Evolutionary conservation across 1,140 invertebrate species (phyloP).

Genomic region (Ctenoplectra terminalis): DNA sequence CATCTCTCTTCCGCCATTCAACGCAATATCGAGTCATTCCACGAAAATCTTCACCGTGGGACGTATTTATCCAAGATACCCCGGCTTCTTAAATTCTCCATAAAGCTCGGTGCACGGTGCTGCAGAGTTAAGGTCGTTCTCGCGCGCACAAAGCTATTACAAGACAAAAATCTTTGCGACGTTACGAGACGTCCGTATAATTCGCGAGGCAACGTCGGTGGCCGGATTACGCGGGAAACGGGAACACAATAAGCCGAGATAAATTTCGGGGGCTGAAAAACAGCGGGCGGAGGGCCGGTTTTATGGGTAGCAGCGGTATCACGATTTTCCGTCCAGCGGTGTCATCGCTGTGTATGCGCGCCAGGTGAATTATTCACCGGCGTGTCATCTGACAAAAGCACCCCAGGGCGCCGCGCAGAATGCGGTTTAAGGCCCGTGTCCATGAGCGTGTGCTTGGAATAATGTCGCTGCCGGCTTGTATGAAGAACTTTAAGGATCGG

Average conservation of each 20-base stretch:
- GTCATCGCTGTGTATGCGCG: conserved; percentile 58
- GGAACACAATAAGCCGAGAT: conserved; percentile 33
- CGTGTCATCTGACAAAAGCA: conserved; percentile 69
- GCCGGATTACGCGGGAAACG: not conserved
- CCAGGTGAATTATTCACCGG: conserved; percentile 68
- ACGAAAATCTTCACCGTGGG: not conserved
- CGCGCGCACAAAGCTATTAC: not conserved
- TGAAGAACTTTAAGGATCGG: conserved; percentile 53
- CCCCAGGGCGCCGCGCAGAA: conserved; percentile 55
- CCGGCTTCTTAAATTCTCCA: too few species aligned
- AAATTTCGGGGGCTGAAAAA: conserved; percentile 46
- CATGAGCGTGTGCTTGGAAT: conserved; percentile 62
- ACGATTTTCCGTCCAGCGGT: conserved; percentile 58
- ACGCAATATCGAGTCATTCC: not conserved
- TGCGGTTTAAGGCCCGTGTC: conserved; percentile 64
- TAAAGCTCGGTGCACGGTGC: not conserved
- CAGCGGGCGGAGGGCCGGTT: conserved; percentile 20
- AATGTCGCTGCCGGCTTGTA: conserved; percentile 58
- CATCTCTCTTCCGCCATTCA: not conserved
- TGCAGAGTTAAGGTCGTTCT: not conserved
- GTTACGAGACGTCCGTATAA: not conserved
- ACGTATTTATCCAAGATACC: not conserved
- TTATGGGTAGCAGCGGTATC: conserved; percentile 43
- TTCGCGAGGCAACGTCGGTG: not conserved
- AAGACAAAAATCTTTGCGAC: not conserved